These are phyloP conservation scores for Rhabditophanes sp. DNA, from an alignment of 2,888 invertebrate species.

Conservation along the genomic window DNA sequence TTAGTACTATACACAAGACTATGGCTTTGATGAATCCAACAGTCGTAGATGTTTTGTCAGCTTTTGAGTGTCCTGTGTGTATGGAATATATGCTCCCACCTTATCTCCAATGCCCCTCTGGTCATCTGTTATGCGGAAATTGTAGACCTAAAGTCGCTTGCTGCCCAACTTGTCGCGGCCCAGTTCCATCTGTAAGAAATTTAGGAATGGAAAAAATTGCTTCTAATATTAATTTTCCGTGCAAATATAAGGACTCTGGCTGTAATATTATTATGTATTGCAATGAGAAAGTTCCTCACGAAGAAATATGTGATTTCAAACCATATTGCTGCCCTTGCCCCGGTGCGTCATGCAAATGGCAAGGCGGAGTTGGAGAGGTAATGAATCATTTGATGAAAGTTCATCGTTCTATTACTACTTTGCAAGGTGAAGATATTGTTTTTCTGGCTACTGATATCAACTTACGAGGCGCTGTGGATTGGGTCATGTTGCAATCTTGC, in stretches of 20 bases:
- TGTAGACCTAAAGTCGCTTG: constrained; percentile 89
- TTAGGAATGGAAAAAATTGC: constrained; percentile 99
- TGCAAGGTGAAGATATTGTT: constrained; percentile 97
- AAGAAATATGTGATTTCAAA: constrained; percentile 86
- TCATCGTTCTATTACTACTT: constrained; percentile 87
- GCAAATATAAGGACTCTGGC: constrained; percentile 86
- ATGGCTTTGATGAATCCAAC: too few relatives aligned
- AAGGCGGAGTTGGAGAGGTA: constrained; percentile 87
- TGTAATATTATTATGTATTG: constrained; percentile 53
- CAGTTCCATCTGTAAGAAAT: constrained; percentile 83
- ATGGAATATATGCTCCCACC: constrained; percentile 98
- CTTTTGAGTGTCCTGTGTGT: constrained; percentile 61
- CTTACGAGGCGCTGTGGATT: constrained; percentile 61
- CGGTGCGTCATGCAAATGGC: constrained; percentile 98
- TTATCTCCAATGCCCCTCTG: constrained; percentile 82
- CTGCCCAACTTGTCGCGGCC: constrained; percentile 94
- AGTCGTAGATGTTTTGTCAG: constrained; percentile 28
- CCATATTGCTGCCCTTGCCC: constrained; percentile 98
- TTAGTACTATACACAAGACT: too few relatives aligned
- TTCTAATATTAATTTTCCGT: constrained; percentile 91
- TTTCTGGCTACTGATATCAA: constrained; percentile 98
- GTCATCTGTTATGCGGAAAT: constrained; percentile 90
- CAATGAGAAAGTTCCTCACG: constrained; percentile 95
- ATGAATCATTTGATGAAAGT: constrained; percentile 84
- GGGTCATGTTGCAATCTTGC: constrained; percentile 95